Evolutionary conservation across 2,888 invertebrate genomes (phyloP), one percentile per base, ranked within the genome.

Genomic region (Mongoloraphidia duomilia): DNA sequence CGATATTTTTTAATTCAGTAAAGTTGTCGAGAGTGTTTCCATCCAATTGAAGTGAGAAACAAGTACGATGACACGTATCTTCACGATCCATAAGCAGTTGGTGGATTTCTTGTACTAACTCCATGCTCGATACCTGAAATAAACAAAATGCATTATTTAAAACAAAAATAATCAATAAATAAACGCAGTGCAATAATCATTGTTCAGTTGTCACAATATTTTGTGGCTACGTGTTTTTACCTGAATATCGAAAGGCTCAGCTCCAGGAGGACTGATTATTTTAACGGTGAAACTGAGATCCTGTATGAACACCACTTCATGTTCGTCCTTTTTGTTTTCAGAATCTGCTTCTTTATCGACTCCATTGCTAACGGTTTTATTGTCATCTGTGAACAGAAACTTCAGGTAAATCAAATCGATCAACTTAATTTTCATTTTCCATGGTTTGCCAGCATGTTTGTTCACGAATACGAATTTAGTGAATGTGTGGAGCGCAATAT

Each of bases 51-150:
- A 98, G 75, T 0, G 94, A 94, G 68, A 98, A 98, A 65, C 98
- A 98, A 1, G 98, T 98, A 48, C 97, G 79, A 64, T 97, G 96
- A 62, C 97, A 98, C 0, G 97, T 96, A 64, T 97, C 95, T 68
- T 98, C 98, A 33, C 96, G 79, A 65, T 98, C 98, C 91, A 97
- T 95, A 45, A 98, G 71, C 53, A 97, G 76, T 70, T 98, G 97
- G 67, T 97, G 96, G 52, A 98, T 94, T 74, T 98, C 98, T 72
- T 87, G 87, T 1, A 98, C 96, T 55, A 98, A 72, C 66, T 98
- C 95, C 87, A 95, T 93, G 64, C 94, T 93, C 17, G 93, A 94
- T 42, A 97, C 88, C 86, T 87, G 53, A 1, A 55, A 54, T 48
- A 36, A 10, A 5, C 36, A 44, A 10, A 35, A 36, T 35, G 10